Conservation (phyloP, 2,888 invertebrate species). For the Calliphora vomitoria region DNA sequence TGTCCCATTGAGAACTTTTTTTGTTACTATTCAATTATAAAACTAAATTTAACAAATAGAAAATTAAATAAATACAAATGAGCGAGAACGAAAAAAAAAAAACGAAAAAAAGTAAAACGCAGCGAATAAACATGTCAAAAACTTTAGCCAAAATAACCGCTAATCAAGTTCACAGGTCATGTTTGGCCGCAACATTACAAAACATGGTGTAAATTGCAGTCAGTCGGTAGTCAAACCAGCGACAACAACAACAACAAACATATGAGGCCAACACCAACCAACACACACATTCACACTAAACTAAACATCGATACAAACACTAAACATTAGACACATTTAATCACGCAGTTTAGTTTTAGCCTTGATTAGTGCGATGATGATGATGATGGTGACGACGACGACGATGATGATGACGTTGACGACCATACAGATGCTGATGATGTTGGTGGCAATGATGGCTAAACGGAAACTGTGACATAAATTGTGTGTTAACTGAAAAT, state of each 20-base stretch:
- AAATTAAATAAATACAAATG: slow-evolving; percentile 61
- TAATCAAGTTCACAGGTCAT: slow-evolving; percentile 82
- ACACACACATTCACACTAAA: slow-evolving; percentile 15
- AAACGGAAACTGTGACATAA: slow-evolving; percentile 73
- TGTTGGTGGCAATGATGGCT: slow-evolving; percentile 60
- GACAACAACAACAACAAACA: slow-evolving; percentile 41
- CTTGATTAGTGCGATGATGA: slow-evolving; percentile 62
- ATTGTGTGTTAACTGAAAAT: slow-evolving; percentile 38
- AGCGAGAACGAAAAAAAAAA: slow-evolving; percentile 50
- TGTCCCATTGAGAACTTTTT: neutral
- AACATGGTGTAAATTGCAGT: slow-evolving; percentile 66
- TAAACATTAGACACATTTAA: slow-evolving; percentile 70
- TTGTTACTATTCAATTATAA: slow-evolving; percentile 58
- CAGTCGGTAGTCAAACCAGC: slow-evolving; percentile 44
- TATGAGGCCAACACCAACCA: slow-evolving; percentile 52
- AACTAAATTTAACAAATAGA: slow-evolving; percentile 69
- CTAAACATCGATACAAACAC: slow-evolving; percentile 20
- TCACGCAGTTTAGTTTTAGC: slow-evolving; percentile 66
- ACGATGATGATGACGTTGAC: slow-evolving; percentile 35
- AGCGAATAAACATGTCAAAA: slow-evolving; percentile 77
- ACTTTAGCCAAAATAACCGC: slow-evolving; percentile 81
- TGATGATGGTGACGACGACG: slow-evolving; percentile 36
- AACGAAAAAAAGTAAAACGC: neutral
- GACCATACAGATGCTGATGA: slow-evolving; percentile 2
- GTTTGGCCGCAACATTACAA: slow-evolving; percentile 72